A percentile compares a stretch with the other conserved stretches of the same genome.
phyloP scores from a whole-genome alignment of 1,140 invertebrate genomes.

The Hycleus cichorii region DNA sequence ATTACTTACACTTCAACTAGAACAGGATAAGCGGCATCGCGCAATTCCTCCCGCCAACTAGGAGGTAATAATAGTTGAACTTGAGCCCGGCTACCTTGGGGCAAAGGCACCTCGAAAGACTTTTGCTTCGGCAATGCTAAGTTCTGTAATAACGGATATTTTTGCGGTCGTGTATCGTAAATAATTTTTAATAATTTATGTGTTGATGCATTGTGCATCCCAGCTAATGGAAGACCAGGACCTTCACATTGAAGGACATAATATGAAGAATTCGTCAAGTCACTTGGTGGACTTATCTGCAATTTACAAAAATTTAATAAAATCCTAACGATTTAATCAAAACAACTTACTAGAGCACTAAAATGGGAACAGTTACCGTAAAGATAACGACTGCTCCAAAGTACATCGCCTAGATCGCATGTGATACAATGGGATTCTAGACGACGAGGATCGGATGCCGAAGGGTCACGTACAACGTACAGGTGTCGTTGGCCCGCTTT shows the following conservation, averaged over 20 bases:
- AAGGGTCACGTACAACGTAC: conserved; percentile 65
- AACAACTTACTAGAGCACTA: conserved; percentile 54
- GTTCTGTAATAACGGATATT: conserved; percentile 54
- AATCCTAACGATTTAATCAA: not conserved
- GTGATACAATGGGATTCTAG: conserved; percentile 72
- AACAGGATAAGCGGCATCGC: conserved; percentile 77
- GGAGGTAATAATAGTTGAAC: conserved; percentile 74
- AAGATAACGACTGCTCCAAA: conserved; percentile 64
- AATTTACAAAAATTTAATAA: not conserved
- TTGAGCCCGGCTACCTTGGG: conserved; percentile 68
- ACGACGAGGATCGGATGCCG: conserved; percentile 60
- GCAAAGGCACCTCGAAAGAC: conserved; percentile 69
- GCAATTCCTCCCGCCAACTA: conserved; percentile 72
- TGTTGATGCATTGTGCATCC: conserved; percentile 61
- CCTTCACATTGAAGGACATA: conserved; percentile 74
- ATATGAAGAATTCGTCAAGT: conserved; percentile 48
- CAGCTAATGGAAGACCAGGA: conserved; percentile 68
- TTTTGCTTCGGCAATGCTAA: conserved; percentile 65
- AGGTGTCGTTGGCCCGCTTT: conserved; percentile 80
- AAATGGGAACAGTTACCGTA: conserved; percentile 78
- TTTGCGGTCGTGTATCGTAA: conserved; percentile 65
- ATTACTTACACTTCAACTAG: conserved; percentile 70
- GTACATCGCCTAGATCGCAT: conserved; percentile 60
- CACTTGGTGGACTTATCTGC: conserved; percentile 22
- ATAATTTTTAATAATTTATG: conserved; percentile 65